Base-by-base conservation (phyloP, 2,113 vertebrate species). In the Trinectes maculatus region DNA sequence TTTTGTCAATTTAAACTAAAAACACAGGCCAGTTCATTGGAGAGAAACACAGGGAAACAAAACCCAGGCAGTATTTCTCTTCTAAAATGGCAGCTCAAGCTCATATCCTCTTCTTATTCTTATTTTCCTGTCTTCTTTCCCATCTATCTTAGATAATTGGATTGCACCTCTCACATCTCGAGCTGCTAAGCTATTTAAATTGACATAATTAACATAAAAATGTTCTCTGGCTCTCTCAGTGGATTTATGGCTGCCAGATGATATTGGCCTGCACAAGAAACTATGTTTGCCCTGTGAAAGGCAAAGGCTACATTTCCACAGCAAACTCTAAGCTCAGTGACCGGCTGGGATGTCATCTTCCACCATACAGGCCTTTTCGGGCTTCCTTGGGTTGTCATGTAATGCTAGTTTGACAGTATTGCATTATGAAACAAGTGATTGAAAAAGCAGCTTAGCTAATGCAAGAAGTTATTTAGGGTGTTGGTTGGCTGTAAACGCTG, bases 131-230 rank as follows among this genome's bases (percentile, higher is more conserved):
- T 58, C 47, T 69, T 66, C 64, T 53, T 33, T 39, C 73, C 49
- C 25, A 22, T 82, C 77, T 83, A 66, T 52, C 74, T 80, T 59
- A 42, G 71, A 85, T 86, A 89, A 90, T 89, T 89, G 83, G 87
- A 92, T 88, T 89, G 82, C 64, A 78, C 82, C 84, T 73, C 79
- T 85, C 79, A 85, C 76, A 79, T 89, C 73, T 87, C 36, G 48
- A 83, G 81, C 84, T 87, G 77, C 73, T 91, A 73, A 86, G 84
- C 84, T 86, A 85, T 91, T 88, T 85, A 85, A 89, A 90, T 89
- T 84, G 85, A 80, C 79, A 90, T 88, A 85, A 89, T 90, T 87
- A 90, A 88, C 78, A 87, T 86, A 75, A 79, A 86, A 87, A 84
- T 85, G 55, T 76, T 82, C 66, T 58, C 52, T 55, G 63, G 72